phyloP scores from a whole-genome alignment of 2,113 vertebrate species.

The Argyrosomus japonicus region DNA sequence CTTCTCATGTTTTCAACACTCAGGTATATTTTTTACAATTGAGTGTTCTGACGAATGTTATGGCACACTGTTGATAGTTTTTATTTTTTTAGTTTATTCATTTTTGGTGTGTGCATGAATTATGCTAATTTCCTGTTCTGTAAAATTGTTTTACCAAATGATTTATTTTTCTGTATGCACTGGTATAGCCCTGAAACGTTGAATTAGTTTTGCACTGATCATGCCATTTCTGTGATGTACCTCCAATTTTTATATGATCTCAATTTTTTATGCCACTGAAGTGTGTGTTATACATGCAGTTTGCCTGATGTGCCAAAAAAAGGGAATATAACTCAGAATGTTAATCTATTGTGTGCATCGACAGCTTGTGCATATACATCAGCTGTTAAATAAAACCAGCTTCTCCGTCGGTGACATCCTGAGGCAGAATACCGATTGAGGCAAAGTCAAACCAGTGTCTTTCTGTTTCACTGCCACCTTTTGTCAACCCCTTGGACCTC shows the following conservation, averaged over 20 bases:
- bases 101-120: not conserved
- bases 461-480: constrained; percentile 57
- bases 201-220: constrained; percentile 42
- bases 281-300: not conserved
- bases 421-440: constrained; percentile 58
- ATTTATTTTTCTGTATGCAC: not conserved
- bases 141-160: not conserved
- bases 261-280: not conserved
- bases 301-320: constrained; percentile 2
- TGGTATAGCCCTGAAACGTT: not conserved
- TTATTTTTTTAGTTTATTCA: not conserved
- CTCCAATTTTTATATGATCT: not conserved
- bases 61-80: not conserved
- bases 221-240: not conserved
- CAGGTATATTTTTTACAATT: not conserved
- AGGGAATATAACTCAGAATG: not conserved
- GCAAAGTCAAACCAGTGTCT: constrained; percentile 54
- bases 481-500: constrained; percentile 47
- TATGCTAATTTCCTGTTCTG: not conserved
- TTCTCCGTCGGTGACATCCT: constrained; percentile 38
- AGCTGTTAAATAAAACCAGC: constrained; percentile 11
- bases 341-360: not conserved
- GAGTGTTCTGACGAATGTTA: not conserved
- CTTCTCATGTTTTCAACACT: not conserved
- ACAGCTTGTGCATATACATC: not conserved